These are phyloP conservation scores for Microctonus aethiopoides DNA, from an alignment of 2,888 invertebrate species.

Conservation along the genomic window DNA sequence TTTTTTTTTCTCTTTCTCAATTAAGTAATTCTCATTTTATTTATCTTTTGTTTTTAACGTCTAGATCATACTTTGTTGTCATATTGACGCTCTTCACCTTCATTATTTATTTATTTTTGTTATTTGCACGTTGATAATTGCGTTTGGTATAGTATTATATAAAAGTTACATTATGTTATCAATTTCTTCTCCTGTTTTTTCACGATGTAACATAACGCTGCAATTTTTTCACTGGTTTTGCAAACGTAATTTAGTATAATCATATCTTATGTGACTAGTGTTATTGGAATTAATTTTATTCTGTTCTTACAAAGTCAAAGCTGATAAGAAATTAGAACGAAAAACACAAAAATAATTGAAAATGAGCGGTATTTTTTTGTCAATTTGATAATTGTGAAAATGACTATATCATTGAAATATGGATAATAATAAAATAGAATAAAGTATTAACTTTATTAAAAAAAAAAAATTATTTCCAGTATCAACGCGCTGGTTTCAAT, in stretches of 20 bases:
- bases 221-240: background rate
- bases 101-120: background rate
- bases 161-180: conserved; percentile 36
- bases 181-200: conserved; percentile 13
- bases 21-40: conserved; percentile 25
- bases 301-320: background rate
- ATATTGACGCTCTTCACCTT: background rate
- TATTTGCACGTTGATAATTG: conserved; percentile 25
- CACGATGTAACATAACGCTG: conserved; percentile 35
- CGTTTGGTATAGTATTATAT: conserved; percentile 41
- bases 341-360: background rate
- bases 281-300: conserved; percentile 16
- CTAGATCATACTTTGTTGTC: conserved; percentile 19
- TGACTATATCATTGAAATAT: conserved; percentile 3
- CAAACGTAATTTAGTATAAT: conserved; percentile 16
- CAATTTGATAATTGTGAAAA: background rate
- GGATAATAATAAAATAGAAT: background rate
- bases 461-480: background rate
- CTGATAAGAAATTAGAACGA: background rate
- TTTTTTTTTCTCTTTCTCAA: conserved; percentile 33
- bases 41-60: conserved; percentile 12
- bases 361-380: background rate
- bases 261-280: conserved; percentile 28
- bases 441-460: background rate
- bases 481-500: background rate